Percentiles rank a stretch among this genome's conserved stretches.
Evolutionary conservation across 2,888 invertebrate genomes (phyloP).

Genomic region (Drosophila formosana): DNA sequence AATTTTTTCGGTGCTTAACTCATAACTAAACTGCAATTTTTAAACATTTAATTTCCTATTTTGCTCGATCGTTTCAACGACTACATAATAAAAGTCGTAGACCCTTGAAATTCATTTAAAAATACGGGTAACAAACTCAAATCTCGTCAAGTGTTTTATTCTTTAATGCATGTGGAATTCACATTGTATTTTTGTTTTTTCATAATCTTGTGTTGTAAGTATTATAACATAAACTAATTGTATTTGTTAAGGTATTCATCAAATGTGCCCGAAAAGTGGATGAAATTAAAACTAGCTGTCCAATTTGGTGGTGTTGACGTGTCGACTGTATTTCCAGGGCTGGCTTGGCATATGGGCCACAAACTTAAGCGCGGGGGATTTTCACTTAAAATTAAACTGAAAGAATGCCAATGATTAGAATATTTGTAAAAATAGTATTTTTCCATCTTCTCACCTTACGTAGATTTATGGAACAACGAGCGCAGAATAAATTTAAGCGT

Average conservation of each 20-base stretch:
- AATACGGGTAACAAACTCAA: background rate
- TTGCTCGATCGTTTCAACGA: too few species aligned
- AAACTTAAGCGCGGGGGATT: constrained; percentile 8
- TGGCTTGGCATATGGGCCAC: constrained; percentile 19
- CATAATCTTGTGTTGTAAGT: background rate
- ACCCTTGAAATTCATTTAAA: background rate
- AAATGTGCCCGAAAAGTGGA: constrained; percentile 11
- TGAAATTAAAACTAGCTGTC: constrained; percentile 34
- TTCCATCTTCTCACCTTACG: constrained; percentile 39
- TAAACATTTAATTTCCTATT: too few species aligned
- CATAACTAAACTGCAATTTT: too few species aligned
- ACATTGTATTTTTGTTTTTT: constrained; percentile 1
- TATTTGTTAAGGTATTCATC: constrained; percentile 22
- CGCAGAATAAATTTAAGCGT: constrained; percentile 2
- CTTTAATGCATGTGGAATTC: constrained; percentile 2
- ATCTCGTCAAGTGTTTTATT: constrained; percentile 1
- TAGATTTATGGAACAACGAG: constrained; percentile 28
- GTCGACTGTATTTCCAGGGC: constrained; percentile 1
- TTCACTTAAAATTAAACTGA: constrained; percentile 48
- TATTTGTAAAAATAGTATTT: background rate
- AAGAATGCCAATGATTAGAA: background rate
- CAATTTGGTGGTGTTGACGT: constrained; percentile 8
- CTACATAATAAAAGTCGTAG: too few species aligned
- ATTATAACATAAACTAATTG: constrained; percentile 38
- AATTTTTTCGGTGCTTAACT: too few species aligned